Base-by-base conservation (phyloP, 2,888 invertebrate species). In the Heliconius cydno region DNA sequence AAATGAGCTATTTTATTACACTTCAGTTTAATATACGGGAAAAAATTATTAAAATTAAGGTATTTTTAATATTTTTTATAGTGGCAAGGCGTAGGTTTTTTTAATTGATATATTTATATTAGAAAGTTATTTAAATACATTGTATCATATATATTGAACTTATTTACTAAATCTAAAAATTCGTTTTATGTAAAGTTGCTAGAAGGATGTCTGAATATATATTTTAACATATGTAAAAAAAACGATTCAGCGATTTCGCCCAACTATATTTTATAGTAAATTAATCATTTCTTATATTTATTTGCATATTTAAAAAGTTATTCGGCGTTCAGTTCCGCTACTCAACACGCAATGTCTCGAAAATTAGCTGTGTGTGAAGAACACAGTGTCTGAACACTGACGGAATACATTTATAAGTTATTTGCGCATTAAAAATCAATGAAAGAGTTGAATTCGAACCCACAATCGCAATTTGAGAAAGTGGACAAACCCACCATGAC, bases 1-100 rank as follows among this genome's bases (percentile, higher is more conserved):
- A 74, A 83, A 82, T 79, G 82, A 81, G 79, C 76, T 81, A 79
- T 83, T 81, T 83, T 77, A 80, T 75, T 38, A 60, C 34, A 57
- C 34, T n/a, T n/a, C n/a, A 72, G 34, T 7, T 57, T 72, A 30
- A 2, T 52, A 7, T 34, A 34, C 9, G 52, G 30, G 6, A n/a
- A 34, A 52, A 30, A 57, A n/a, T 30, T 52, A 72, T 57, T 57
- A 13, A 67, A 34, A 67, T 63, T 60, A 19, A 52, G 22, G 1
- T 57, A n/a, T 60, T 5, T n/a, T 60, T 60, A 3, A 4, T 63
- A 25, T 63, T 63, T 30, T 63, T 13, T 63, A 28, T 28, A 13
- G 9, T 13, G n/a, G 63, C 2, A 13, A 12, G 63, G n/a, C 10
- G 57, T 60, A 60, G 60, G n/a, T 1, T 6, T 63, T n/a, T 63